Evolutionary conservation across 2,797 vertebrate species (phyloP), one percentile per base, ranked within the genome.

Genomic region (Centropyge bicolor): DNA sequence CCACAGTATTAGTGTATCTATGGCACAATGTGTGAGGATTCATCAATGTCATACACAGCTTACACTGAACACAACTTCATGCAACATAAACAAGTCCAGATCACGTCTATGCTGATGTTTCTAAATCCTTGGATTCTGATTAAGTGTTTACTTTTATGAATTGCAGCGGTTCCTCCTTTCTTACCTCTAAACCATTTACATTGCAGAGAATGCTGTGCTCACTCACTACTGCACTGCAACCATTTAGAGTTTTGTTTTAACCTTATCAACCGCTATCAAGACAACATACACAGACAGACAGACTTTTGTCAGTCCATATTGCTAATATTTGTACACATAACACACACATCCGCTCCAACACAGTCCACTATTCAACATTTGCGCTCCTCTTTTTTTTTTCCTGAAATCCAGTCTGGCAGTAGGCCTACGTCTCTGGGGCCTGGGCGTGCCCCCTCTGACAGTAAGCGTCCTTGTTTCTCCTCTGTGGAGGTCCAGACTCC

Each of bases 381-480:
- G 67, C 65, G 76, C 62, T 77, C 11, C 40, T 61, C 54, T 79
- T 74, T 70, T 78, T 70, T 78, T 78, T 60, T 61, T 61, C 35
- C 76, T 65, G 62, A 87, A 79, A 86, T 82, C 70, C 80, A 84
- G 80, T 61, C 78, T 91, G 90, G 92, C 89, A 84, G 70, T 31
- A 22, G 67, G 74, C 86, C 90, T 70, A 74, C 17, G 22, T 74
- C 86, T 85, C 69, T 57, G 84, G 88, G 85, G 76, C 63, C 71
- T 10, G 55, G 73, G 24, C 76, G 45, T 66, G 63, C 66, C 72
- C 73, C 41, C 87, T 81, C 83, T 73, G 84, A 94, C 92, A 93
- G 90, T 92, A 52, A 83, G 83, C 9, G 46, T 67, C 89, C 90
- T 94, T 94, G 93, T 94, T 88, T 86, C 87, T 81, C 88, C 80